Conservation (phyloP, 2,113 vertebrate genomes). For the Saimiri boliviensis region DNA sequence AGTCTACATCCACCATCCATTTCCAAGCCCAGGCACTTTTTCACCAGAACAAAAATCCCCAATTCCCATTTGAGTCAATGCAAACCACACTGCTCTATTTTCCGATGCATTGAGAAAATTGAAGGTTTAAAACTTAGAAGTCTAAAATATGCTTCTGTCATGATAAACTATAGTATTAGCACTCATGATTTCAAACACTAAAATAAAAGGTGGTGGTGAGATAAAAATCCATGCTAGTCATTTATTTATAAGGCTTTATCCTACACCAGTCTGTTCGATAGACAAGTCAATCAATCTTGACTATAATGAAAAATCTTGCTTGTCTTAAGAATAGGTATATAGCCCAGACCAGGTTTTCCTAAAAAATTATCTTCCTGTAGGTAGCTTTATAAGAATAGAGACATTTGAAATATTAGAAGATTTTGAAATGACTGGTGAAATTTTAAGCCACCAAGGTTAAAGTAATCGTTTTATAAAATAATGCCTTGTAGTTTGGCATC, state of each 20-base stretch:
- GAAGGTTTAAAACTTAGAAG: conserved; percentile 23
- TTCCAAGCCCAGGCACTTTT: not conserved
- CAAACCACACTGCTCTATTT: not conserved
- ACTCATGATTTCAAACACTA: conserved; percentile 19
- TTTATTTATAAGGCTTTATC: conserved; percentile 55
- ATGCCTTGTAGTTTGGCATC: not conserved
- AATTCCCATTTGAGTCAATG: not conserved
- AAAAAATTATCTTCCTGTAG: conserved; percentile 16
- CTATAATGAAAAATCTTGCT: conserved; percentile 43
- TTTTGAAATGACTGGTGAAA: conserved; percentile 56
- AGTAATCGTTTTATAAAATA: conserved; percentile 62
- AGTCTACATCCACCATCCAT: not conserved
- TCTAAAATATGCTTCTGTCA: conserved; percentile 25
- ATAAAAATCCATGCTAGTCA: conserved; percentile 13
- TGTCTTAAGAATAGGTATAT: not conserved
- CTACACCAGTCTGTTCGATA: not conserved
- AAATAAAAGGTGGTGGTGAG: conserved; percentile 18
- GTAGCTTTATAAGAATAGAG: conserved; percentile 7
- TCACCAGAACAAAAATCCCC: not conserved
- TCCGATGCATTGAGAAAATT: conserved; percentile 36
- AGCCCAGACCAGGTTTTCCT: not conserved
- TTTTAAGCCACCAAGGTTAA: conserved; percentile 56
- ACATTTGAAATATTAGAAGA: conserved; percentile 2
- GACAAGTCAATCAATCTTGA: conserved; percentile 18
- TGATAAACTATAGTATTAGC: conserved; percentile 34